A percentile compares a stretch with the other conserved stretches of the same genome.
phyloP scores from a whole-genome alignment of 2,797 vertebrate species.

The Urocyon cinereoargenteus region DNA sequence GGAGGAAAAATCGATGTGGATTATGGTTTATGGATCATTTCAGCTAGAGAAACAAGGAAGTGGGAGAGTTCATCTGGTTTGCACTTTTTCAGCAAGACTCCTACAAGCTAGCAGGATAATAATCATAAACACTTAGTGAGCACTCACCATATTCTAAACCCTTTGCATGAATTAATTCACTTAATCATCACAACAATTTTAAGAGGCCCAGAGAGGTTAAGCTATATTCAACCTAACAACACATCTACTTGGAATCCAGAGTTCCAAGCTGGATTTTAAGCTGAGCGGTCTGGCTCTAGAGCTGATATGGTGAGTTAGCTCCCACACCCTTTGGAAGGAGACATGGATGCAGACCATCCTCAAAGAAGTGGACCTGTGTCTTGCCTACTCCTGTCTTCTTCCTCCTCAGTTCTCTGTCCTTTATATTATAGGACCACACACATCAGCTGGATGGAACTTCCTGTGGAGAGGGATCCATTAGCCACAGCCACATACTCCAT shows the following conservation, averaged over 20 bases:
- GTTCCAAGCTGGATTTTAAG: not conserved
- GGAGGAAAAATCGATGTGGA: not conserved
- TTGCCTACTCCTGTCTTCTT: not conserved
- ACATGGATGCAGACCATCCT: not conserved
- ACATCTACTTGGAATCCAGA: not conserved
- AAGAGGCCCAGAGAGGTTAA: not conserved
- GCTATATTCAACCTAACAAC: not conserved
- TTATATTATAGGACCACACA: not conserved
- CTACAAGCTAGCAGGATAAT: not conserved
- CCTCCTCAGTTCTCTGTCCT: not conserved
- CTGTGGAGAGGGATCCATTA: not conserved
- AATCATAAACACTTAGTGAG: not conserved
- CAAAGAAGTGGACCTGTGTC: not conserved
- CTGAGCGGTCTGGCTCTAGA: not conserved
- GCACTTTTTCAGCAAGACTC: not conserved
- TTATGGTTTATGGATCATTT: not conserved
- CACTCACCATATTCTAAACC: not conserved
- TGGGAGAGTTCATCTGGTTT: not conserved
- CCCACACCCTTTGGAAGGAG: not conserved
- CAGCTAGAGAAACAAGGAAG: not conserved
- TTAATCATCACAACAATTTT: not conserved
- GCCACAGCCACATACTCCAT: not conserved
- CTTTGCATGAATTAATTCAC: not conserved
- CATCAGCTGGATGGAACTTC: not conserved
- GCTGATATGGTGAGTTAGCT: not conserved